Evolutionary conservation across 2,888 invertebrate genomes (phyloP), one percentile per base, ranked within the genome.

Genomic region (Trypoxylon attenuatum): DNA sequence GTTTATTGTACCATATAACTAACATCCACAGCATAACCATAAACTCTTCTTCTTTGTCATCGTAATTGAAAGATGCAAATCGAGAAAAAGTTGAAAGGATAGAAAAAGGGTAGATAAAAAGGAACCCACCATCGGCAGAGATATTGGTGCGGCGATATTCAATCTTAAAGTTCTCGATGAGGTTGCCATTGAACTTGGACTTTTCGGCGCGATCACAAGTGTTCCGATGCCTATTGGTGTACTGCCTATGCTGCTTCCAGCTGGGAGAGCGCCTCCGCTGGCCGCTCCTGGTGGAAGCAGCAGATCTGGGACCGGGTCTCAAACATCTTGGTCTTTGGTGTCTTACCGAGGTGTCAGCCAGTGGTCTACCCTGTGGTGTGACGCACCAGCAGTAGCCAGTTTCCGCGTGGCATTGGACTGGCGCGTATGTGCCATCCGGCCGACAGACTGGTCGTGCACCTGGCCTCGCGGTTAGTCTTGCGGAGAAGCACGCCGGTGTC

Each of bases 351-450:
- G 95, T 95, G 78, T 94, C 94, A 6, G 93, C 92, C 52, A 97
- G 90, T 0, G 95, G 96, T 74, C 91, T 91, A 38, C 97, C 97
- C 73, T 93, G 91, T 10, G 92, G 91, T 0, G 94, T 94, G 63
- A 96, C 96, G 86, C 97, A 98, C 96, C 96, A 97, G 88, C 97
- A 97, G 82, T 90, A 91, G 54, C 90, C 90, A 1, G 94, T 92
- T 55, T 92, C 92, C 4, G 90, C 89, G 80, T 94, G 92, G 84
- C 97, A 97, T 88, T 97, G 97, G 60, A 95, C 92, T 6, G 94
- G 91, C 0, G 94, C 93, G 86, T 94, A 97, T 1, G 91, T 92
- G 13, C 97, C 97, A 84, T 96, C 96, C 2, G 90, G 89, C 53
- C 94, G 91, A 85, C 97, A 97, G 45, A 91, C 90, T 2, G 96